Conservation (phyloP, 64 coral and sea anemone species). For the Dendronephthya gigantea region DNA sequence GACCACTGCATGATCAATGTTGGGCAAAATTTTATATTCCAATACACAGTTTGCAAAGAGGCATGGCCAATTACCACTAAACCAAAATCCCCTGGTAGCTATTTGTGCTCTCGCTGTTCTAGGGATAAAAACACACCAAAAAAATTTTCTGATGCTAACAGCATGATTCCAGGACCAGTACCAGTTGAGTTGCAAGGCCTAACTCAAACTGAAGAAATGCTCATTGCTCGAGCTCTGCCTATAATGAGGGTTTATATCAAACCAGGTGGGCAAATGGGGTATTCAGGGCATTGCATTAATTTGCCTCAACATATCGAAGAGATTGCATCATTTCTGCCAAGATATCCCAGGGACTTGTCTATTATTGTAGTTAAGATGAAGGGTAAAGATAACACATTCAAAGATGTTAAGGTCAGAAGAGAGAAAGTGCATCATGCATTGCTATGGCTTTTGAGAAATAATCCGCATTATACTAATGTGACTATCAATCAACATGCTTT, state of each 20-base stretch:
- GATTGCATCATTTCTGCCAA: not conserved
- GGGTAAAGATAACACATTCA: not conserved
- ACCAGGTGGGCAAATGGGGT: not conserved
- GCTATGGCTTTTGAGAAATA: conserved; percentile 36
- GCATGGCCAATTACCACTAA: conserved; percentile 16
- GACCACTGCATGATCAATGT: conserved; percentile 16
- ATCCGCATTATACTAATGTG: conserved; percentile 38
- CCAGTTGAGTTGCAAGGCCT: not conserved
- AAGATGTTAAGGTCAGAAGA: conserved; percentile 2
- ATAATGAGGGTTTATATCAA: not conserved
- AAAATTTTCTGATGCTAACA: not conserved
- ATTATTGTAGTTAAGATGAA: conserved; percentile 9
- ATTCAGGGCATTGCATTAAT: not conserved
- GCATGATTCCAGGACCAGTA: not conserved
- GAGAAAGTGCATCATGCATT: conserved; percentile 29
- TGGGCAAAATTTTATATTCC: conserved; percentile 36
- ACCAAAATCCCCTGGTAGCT: not conserved
- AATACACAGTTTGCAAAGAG: conserved; percentile 9
- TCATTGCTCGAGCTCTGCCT: not conserved
- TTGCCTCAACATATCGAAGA: not conserved
- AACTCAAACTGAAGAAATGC: not conserved
- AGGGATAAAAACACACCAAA: not conserved
- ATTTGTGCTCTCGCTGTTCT: not conserved
- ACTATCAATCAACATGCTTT: conserved; percentile 37
- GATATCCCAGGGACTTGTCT: not conserved